These are phyloP conservation scores for Lypha dubia DNA, from an alignment of 2,888 invertebrate genomes.

Conservation along the genomic window DNA sequence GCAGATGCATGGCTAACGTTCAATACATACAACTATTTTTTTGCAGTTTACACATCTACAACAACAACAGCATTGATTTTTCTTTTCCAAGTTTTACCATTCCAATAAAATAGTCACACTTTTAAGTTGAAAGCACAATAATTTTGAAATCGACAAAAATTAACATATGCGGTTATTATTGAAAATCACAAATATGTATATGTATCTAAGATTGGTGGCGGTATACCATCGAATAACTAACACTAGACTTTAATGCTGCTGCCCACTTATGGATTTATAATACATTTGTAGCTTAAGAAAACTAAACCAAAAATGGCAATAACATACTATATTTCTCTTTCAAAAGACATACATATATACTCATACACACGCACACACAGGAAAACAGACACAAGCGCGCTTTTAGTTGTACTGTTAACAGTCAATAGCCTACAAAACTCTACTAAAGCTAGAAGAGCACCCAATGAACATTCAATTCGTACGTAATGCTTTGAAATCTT, in stretches of 20 bases:
- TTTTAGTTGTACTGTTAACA: conserved; percentile 28
- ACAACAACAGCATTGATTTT: too few species aligned
- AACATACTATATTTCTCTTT: conserved; percentile 22
- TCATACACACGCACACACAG: too few species aligned
- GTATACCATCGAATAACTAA: neutral
- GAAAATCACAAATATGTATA: neutral
- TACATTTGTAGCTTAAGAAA: conserved; percentile 37
- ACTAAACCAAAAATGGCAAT: conserved; percentile 32
- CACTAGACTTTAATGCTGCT: neutral
- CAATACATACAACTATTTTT: too few species aligned
- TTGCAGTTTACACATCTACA: too few species aligned
- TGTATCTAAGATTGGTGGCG: neutral
- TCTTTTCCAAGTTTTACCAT: too few species aligned
- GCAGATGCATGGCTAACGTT: too few species aligned
- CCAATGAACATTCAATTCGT: conserved; percentile 45
- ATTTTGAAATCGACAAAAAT: neutral
- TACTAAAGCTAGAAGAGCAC: conserved; percentile 1
- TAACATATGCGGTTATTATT: neutral
- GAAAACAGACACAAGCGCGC: too few species aligned
- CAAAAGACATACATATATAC: neutral
- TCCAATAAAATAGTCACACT: too few species aligned
- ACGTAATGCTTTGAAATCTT: conserved; percentile 3
- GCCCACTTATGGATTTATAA: conserved; percentile 31
- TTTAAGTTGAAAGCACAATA: too few species aligned
- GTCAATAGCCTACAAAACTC: conserved; percentile 46